Base-by-base conservation (phyloP, 1,140 invertebrate genomes). In the Drosophila varians region DNA sequence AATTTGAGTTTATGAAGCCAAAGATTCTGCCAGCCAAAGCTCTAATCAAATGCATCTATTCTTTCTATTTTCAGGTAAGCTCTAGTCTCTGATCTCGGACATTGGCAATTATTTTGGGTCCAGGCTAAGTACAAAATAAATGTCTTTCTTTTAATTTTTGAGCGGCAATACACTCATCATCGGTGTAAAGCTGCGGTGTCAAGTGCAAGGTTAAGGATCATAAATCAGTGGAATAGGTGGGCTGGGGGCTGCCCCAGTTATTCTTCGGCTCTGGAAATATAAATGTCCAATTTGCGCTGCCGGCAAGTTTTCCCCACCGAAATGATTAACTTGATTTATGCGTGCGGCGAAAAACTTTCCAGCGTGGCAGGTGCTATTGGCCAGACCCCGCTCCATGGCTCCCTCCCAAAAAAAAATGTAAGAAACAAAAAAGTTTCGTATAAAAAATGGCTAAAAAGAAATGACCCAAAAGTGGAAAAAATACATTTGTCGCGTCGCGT, bases 271-370 rank as follows among this genome's bases (percentile, higher is more conserved):
- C 56, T 52, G 69, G 56, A 87, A 87, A 82, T 87, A 87, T 87
- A 87, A 87, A 87, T 87, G 82, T 82, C 82, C 82, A 87, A 87
- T 88, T 87, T 87, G 82, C 77, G 82, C 57, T 52, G 58, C 69
- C 66, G 48, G 56, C 36, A 71, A 71, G 46, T 68, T 68, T 68
- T 31, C 28, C 48, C 73, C 82, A 43, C 25, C 38, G 26, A 82
- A 87, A 87, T 87, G 82, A 87, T 87, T 87, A 87, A 87, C 82
- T 87, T 87, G 82, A 87, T 87, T 87, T 87, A 87, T 87, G 82
- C 82, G 82, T 87, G 82, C 52, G 82, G 80, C 80, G 72, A 74
- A 72, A 84, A 84, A 83, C 72, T 84, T 84, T 80, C 34, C 36
- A 47, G 47, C 54, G 64, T 62, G 25, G 25, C 25, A 38, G 26